These are phyloP conservation scores for Hecatera dysodea DNA, from an alignment of 2,888 invertebrate genomes.

Conservation along the genomic window DNA sequence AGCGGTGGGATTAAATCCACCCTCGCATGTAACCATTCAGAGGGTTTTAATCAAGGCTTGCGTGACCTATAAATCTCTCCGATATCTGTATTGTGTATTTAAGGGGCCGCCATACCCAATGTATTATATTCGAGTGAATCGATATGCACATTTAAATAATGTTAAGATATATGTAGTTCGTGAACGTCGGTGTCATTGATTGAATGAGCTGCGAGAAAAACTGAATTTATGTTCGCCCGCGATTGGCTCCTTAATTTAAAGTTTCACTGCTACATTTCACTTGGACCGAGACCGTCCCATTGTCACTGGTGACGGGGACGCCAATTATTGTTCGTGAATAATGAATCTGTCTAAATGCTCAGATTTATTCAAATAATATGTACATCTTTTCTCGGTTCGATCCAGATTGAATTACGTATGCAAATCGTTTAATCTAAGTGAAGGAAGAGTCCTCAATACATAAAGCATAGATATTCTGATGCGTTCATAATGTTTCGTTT, in stretches of 20 bases:
- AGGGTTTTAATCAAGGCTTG: slow-evolving; percentile 80
- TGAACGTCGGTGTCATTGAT: slow-evolving; percentile 27
- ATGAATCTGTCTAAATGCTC: slow-evolving; percentile 44
- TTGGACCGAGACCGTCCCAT: slow-evolving; percentile 64
- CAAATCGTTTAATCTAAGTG: slow-evolving; percentile 19
- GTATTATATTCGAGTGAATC: slow-evolving; percentile 48
- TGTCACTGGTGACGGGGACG: slow-evolving; percentile 60
- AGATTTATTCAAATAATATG: slow-evolving; percentile 57
- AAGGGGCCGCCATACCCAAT: slow-evolving; percentile 65
- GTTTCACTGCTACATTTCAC: slow-evolving; percentile 75
- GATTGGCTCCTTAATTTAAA: slow-evolving; percentile 74
- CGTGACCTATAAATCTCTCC: slow-evolving; percentile 81
- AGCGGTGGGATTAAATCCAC: slow-evolving; percentile 71
- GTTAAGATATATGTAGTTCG: slow-evolving; percentile 56
- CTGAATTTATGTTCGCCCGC: slow-evolving; percentile 64
- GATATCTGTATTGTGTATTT: slow-evolving; percentile 77
- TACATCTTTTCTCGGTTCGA: slow-evolving; percentile 39
- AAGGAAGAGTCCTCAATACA: slow-evolving; percentile 17
- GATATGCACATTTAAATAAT: slow-evolving; percentile 49
- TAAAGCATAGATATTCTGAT: slow-evolving; percentile 22
- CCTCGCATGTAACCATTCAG: slow-evolving; percentile 72
- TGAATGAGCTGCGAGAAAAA: slow-evolving; percentile 52
- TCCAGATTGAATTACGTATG: slow-evolving; percentile 32
- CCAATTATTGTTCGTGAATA: slow-evolving; percentile 71
- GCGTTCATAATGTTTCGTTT: slow-evolving; percentile 36